These are phyloP conservation scores for Eupelmus urozonus DNA, from an alignment of 2,888 invertebrate species.

Conservation along the genomic window DNA sequence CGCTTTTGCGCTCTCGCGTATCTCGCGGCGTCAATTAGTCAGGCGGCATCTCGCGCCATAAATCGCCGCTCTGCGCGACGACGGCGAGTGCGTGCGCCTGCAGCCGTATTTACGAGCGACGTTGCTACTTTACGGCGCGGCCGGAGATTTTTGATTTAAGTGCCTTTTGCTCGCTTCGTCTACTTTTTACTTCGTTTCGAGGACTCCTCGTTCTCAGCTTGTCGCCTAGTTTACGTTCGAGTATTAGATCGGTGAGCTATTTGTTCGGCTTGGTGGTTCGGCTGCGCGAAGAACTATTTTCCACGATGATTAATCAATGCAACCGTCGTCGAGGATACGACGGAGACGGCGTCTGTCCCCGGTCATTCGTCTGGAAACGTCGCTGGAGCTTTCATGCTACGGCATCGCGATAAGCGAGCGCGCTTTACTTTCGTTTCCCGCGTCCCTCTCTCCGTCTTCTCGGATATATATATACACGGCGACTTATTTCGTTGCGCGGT, in stretches of 20 bases:
- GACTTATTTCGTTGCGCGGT: constrained; percentile 16
- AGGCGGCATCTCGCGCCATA: constrained; percentile 66
- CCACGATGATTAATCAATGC: too few relatives aligned
- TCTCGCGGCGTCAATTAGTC: constrained; percentile 71
- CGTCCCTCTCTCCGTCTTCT: background rate
- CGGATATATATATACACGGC: background rate
- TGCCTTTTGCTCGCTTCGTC: too few relatives aligned
- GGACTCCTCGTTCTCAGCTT: too few relatives aligned
- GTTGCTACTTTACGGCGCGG: background rate
- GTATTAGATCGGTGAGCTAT: too few relatives aligned
- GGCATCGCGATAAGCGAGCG: constrained; percentile 4
- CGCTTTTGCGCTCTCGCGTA: constrained; percentile 62
- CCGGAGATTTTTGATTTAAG: too few relatives aligned
- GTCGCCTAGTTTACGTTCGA: too few relatives aligned
- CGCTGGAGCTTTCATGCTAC: background rate
- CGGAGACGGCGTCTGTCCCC: too few relatives aligned
- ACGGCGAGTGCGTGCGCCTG: background rate
- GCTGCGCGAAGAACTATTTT: too few relatives aligned
- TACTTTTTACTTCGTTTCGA: too few relatives aligned
- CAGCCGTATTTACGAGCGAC: constrained; percentile 27
- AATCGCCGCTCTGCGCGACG: constrained; percentile 61
- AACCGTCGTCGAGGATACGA: too few relatives aligned
- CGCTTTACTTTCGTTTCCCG: constrained; percentile 7
- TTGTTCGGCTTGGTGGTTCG: too few relatives aligned
- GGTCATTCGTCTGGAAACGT: too few relatives aligned